Evolutionary conservation across 2,888 invertebrate species (phyloP).

Genomic region (Yponomeuta plumbellus): DNA sequence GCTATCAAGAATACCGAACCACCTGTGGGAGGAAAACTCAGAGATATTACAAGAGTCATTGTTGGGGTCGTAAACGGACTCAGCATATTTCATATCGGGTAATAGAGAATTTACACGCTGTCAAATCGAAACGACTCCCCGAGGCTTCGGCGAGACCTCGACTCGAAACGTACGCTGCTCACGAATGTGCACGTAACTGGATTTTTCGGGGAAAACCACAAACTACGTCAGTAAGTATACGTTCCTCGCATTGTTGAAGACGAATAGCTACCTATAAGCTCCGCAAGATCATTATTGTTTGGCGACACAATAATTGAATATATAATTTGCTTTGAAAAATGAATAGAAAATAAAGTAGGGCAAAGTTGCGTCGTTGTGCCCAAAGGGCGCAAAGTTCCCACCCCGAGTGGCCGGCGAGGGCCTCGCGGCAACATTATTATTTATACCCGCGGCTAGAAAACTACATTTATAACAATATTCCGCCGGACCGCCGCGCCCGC

Average conservation of each 20-base stretch:
- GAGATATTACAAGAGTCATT: slow-evolving; percentile 24
- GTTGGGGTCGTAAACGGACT: slow-evolving; percentile 45
- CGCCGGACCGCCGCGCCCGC: slow-evolving; percentile 67
- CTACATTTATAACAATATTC: slow-evolving; percentile 77
- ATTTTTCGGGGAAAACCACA: not conserved
- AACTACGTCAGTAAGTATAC: not conserved
- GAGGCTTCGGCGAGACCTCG: slow-evolving; percentile 52
- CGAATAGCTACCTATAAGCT: not conserved
- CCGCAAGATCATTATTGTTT: not conserved
- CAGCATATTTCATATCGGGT: slow-evolving; percentile 74
- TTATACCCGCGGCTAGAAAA: slow-evolving; percentile 68
- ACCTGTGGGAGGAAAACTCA: not conserved
- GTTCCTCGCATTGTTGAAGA: not conserved
- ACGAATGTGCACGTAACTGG: slow-evolving; percentile 37
- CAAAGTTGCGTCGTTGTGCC: slow-evolving; percentile 9
- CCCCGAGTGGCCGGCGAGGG: slow-evolving; percentile 13
- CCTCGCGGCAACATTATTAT: slow-evolving; percentile 62
- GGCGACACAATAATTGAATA: not conserved
- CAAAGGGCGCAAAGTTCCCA: not conserved
- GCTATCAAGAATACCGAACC: not conserved
- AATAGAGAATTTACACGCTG: slow-evolving; percentile 77
- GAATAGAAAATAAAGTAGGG: not conserved
- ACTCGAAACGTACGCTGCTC: slow-evolving; percentile 30
- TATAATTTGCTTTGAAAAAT: not conserved
- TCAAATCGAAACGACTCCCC: slow-evolving; percentile 73